Evolutionary conservation across 2,797 vertebrate genomes (phyloP), one percentile per base, ranked within the genome.

Genomic region (Smutsia temminckii): DNA sequence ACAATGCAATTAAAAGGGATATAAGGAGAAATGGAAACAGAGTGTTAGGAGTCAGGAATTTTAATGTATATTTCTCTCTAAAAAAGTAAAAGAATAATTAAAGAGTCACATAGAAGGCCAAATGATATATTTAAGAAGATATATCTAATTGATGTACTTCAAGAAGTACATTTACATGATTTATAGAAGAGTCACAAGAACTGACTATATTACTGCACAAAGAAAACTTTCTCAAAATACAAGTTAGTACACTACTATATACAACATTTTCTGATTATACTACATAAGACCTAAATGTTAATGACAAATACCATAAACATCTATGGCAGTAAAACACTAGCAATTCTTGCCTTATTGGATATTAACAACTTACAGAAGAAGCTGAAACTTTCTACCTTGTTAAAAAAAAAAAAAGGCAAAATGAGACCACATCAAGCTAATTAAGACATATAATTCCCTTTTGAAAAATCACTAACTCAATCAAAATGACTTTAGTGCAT

Each of bases 201-300:
- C 29, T 49, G 21, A 49, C 21, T 59, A 34, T 55, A 63, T 78
- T 51, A 27, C 42, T 66, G 85, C 8, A 78, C 11, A 91, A 85
- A 94, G 21, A 59, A 61, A 72, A 77, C 42, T 61, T 91, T 69
- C 32, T 74, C 68, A 94, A 94, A 94, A 59, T 51, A 14, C 4
- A 86, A 83, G 57, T 7, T 21, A 84, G 53, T 77, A 66, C 51
- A 55, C 32, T 51, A n/a, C 18, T 34, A 29, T 59, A 40, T 46
- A 6, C 17, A 68, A 63, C 17, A 78, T 59, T 63, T 1, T 40
- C 37, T 92, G 29, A 68, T 94, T 86, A 46, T 1, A 53, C 5
- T 78, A 37, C 34, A 78, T 10, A 93, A 61, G 85, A 95, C 55
- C 16, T 61, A 78, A 71, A 55, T 32, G 64, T 64, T 71, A 59